These are phyloP conservation scores for Drosophila nigromelanica DNA, from an alignment of 1,140 invertebrate genomes.

Conservation along the genomic window DNA sequence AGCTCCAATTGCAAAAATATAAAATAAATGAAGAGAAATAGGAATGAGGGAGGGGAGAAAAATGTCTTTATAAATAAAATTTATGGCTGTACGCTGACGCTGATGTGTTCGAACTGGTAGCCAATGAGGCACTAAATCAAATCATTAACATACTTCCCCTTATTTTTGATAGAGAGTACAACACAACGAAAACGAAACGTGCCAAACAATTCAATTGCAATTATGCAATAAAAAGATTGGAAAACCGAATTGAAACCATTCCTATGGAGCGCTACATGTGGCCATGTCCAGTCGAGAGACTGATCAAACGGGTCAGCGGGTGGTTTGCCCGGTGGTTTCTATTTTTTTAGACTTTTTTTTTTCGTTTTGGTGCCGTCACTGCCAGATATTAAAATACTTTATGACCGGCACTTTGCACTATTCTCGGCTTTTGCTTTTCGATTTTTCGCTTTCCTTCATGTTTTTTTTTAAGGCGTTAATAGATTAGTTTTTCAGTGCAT, in stretches of 20 bases:
- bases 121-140: conserved; percentile 29
- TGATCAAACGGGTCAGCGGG: conserved; percentile 51
- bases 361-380: conserved; percentile 10
- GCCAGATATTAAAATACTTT: conserved; percentile 46
- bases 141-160: conserved; percentile 44
- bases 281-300: conserved; percentile 43
- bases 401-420: conserved; percentile 39
- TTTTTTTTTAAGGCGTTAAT: conserved; percentile 38
- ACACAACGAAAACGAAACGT: conserved; percentile 46
- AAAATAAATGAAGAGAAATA: not conserved
- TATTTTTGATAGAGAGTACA: conserved; percentile 6
- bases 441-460: not conserved
- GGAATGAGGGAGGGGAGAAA: not conserved
- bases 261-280: conserved; percentile 37
- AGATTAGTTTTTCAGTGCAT: conserved; percentile 24
- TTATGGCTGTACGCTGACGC: conserved; percentile 15
- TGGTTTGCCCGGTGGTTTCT: conserved; percentile 17
- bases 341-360: too few species aligned
- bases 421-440: conserved; percentile 12
- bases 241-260: conserved; percentile 16
- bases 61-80: conserved; percentile 43
- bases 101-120: conserved; percentile 23
- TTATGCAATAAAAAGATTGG: conserved; percentile 41
- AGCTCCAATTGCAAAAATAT: conserved; percentile 32
- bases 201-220: conserved; percentile 59